Evolutionary conservation across 2,888 invertebrate genomes (phyloP).

Genomic region (Melanotus villosus): DNA sequence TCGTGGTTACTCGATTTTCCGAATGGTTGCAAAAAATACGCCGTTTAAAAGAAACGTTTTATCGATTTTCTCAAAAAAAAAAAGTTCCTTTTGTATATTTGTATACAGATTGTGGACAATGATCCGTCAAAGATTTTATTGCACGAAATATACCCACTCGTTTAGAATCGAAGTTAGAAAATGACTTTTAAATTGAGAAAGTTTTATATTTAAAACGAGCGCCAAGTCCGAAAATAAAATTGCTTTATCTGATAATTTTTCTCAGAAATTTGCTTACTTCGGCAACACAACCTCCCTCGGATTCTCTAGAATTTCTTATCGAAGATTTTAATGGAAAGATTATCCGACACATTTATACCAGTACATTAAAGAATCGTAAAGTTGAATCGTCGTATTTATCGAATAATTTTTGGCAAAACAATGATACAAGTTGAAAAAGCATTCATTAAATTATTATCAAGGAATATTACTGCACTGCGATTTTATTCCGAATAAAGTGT

Average conservation of each 20-base stretch:
- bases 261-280: neutral
- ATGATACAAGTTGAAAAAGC: too few relatives aligned
- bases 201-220: constrained; percentile 26
- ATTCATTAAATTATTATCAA: too few relatives aligned
- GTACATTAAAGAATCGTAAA: too few relatives aligned
- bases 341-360: too few relatives aligned
- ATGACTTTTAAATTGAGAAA: constrained; percentile 36
- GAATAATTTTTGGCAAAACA: too few relatives aligned
- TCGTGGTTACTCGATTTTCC: neutral
- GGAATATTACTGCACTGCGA: too few relatives aligned
- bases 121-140: constrained; percentile 29
- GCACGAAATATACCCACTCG: constrained; percentile 17
- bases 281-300: neutral
- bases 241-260: neutral
- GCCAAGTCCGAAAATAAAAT: constrained; percentile 7
- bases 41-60: too few relatives aligned
- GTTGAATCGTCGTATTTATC: too few relatives aligned
- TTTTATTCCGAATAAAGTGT: too few relatives aligned
- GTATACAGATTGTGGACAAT: constrained; percentile 21
- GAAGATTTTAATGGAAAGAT: too few relatives aligned
- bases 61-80: constrained; percentile 23
- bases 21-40: neutral
- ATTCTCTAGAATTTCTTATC: too few relatives aligned
- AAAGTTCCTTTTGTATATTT: constrained; percentile 10
- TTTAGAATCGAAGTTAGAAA: constrained; percentile 25